Evolutionary conservation across 35 echinoderm and acorn worm species (phyloP), one percentile per base, ranked within the genome.

Genomic region (Ptychodera flava): DNA sequence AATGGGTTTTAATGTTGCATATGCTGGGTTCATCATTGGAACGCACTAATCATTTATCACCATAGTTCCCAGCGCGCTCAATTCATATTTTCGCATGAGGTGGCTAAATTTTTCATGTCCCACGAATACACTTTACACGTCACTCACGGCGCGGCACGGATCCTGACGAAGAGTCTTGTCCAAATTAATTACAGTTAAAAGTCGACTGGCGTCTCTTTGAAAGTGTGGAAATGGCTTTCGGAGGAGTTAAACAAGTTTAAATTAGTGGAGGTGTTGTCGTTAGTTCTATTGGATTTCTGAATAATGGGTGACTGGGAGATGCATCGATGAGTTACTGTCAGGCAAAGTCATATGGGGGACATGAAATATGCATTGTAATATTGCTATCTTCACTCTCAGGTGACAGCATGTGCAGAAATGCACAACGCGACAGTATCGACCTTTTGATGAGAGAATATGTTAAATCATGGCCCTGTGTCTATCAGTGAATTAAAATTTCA

Each of bases 161-260:
- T n/a, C n/a, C n/a, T n/a, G n/a, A n/a, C n/a, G n/a, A n/a, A n/a
- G n/a, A n/a, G n/a, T n/a, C n/a, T n/a, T 64, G 45, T 64, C 45
- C 45, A 64, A 64, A 64, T 64, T 64, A 64, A 64, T 64, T 64
- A 64, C 45, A 64, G 45, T 64, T 64, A 64, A 64, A 64, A 64
- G 45, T 22, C 22, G 22, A 64, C 45, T 64, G 6, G 22, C 45
- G 22, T 12, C 45, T n/a, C n/a, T n/a, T n/a, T n/a, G n/a, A n/a
- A n/a, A n/a, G n/a, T n/a, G n/a, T n/a, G n/a, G n/a, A n/a, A n/a
- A n/a, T n/a, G n/a, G n/a, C n/a, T n/a, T n/a, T n/a, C n/a, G n/a
- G n/a, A n/a, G n/a, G n/a, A n/a, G n/a, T n/a, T n/a, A n/a, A n/a
- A n/a, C n/a, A n/a, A n/a, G n/a, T n/a, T n/a, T n/a, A n/a, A n/a